Base-by-base conservation (phyloP, 2,797 vertebrate species). In the Sebastes hubbsi region DNA sequence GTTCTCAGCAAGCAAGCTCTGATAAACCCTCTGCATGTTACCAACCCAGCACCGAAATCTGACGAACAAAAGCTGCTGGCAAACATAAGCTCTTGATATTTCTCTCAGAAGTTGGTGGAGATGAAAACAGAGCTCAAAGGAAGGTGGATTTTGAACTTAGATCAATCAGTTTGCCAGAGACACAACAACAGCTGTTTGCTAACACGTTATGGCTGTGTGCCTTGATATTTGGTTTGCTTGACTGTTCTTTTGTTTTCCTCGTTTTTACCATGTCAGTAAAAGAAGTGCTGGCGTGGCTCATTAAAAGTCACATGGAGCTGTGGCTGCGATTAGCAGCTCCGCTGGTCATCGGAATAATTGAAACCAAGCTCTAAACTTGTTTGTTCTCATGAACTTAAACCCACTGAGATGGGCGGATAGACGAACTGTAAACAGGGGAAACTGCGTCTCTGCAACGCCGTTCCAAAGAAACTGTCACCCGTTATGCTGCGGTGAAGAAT, bases 401-500 rank as follows among this genome's bases (percentile, higher is more conserved):
- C 63, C 16, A 1, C 49, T 18, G 54, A 71, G 59, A 65, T 22
- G 52, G 9, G 63, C 36, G 25, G 52, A 76, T 7, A 68, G 22
- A 56, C 34, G 9, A 55, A 79, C 60, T 73, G 16, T 85, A 85
- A 88, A 92, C 72, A 81, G 27, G 64, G 83, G 70, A 85, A 84
- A 70, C 76, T 78, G 61, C 38, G 2, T 82, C 55, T 78, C 32
- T 67, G 6, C 20, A 6, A 18, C 2, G 6, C 18, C 11, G 36
- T 67, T 80, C 30, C 68, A 65, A 29, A 70, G 24, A 75, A 58
- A 42, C n/a, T 18, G 65, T 72, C 72, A 2, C 8, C 63, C 8
- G 1, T 49, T 69, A 13, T 11, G 59, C 34, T 70, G 10, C 68
- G 16, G 30, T 1, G 4, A 29, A 49, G 85, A 93, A 85, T 89